A percentile compares a stretch with the other conserved stretches of the same genome.
These are phyloP conservation scores for Sus cebifrons DNA, from an alignment of 2,797 vertebrate genomes.

Conservation along the genomic window DNA sequence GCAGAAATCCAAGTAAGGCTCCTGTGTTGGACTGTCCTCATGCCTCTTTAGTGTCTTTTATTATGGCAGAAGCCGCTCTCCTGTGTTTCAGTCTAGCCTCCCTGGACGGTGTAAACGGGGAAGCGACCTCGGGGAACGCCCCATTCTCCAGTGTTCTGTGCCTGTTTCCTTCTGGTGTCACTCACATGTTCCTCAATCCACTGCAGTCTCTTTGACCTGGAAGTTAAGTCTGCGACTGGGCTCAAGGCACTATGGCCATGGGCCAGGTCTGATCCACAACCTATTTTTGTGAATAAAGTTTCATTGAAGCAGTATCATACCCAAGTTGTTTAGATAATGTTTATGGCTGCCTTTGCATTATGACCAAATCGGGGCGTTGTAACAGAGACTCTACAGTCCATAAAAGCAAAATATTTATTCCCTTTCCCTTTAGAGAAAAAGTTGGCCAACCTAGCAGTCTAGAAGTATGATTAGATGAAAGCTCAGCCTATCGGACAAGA, in stretches of 20 bases:
- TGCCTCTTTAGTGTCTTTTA: neutral
- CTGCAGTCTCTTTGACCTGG: neutral
- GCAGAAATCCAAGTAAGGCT: neutral
- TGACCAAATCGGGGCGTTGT: neutral
- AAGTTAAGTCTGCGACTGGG: neutral
- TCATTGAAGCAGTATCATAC: neutral
- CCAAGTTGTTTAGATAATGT: neutral
- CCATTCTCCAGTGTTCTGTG: neutral
- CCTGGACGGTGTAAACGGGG: neutral
- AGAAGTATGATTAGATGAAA: neutral
- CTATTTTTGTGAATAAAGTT: neutral
- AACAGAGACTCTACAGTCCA: neutral
- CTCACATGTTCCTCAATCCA: neutral
- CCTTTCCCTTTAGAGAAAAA: neutral
- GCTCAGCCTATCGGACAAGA: rapidly evolving
- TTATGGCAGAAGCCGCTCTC: neutral
- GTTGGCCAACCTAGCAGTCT: neutral
- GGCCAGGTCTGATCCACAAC: neutral
- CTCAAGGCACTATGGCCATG: too few species aligned
- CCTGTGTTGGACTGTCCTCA: neutral
- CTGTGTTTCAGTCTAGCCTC: rapidly evolving
- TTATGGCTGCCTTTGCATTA: neutral
- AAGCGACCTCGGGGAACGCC: neutral
- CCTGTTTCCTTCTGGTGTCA: neutral
- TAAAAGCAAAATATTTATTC: neutral